phyloP scores from a whole-genome alignment of 2,113 vertebrate species.

The Syngnathus scovelli region DNA sequence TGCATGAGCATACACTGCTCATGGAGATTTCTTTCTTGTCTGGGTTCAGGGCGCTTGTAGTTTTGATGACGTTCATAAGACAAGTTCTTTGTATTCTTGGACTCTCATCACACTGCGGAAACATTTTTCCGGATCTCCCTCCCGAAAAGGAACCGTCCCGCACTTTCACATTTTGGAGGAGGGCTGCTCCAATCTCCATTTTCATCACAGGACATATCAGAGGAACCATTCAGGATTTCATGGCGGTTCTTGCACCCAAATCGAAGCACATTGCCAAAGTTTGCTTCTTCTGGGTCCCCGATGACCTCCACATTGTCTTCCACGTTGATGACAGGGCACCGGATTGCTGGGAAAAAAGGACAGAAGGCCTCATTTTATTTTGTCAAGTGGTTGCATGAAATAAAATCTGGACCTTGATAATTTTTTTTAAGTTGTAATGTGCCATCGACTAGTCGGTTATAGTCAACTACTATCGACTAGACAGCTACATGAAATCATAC shows the following conservation, averaged over 20 bases:
- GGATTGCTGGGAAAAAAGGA: conserved; percentile 35
- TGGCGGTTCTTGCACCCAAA: conserved; percentile 46
- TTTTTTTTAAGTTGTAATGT: background rate
- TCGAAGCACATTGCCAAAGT: conserved; percentile 50
- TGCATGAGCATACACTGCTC: too few species aligned
- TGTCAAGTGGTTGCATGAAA: too few species aligned
- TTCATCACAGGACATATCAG: conserved; percentile 49
- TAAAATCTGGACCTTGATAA: too few species aligned
- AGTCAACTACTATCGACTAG: too few species aligned
- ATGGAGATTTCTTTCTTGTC: background rate
- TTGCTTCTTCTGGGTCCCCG: conserved; percentile 51
- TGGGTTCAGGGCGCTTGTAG: background rate
- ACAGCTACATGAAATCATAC: too few species aligned
- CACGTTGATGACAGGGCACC: conserved; percentile 36
- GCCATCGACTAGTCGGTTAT: too few species aligned
- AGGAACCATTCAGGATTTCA: background rate
- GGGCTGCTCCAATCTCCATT: conserved; percentile 32
- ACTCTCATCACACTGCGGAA: too few species aligned
- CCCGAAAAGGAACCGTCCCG: background rate
- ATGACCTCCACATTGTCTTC: conserved; percentile 12
- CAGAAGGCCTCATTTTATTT: background rate
- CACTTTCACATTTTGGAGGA: conserved; percentile 54
- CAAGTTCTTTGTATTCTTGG: conserved; percentile 36
- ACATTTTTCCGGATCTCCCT: too few species aligned
- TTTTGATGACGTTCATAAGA: background rate